phyloP scores from a whole-genome alignment of 30 jellyfish, hydroid and myxozoan species.

The Cassiopea xamachana region DNA sequence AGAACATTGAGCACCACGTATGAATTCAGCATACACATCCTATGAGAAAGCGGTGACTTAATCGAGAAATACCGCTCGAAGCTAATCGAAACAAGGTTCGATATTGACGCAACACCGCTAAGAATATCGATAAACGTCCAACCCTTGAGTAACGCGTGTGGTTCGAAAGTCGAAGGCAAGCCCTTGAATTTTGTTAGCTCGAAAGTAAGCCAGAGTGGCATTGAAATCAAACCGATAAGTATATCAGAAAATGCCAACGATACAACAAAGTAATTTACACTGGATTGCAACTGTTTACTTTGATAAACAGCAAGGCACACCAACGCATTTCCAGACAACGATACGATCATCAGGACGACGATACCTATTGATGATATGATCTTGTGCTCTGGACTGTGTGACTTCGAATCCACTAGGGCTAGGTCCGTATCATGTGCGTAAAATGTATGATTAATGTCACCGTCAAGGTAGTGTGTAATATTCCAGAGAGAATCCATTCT shows the following conservation, averaged over 20 bases:
- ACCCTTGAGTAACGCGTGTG: conserved; percentile 43
- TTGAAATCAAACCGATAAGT: conserved; percentile 82
- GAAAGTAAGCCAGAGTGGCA: conserved; percentile 89
- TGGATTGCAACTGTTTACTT: conserved; percentile 75
- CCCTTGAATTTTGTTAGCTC: conserved; percentile 81
- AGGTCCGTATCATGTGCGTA: conserved; percentile 5
- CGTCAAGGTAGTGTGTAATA: background rate
- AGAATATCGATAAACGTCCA: conserved; percentile 89
- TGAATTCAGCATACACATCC: conserved; percentile 78
- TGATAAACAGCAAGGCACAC: conserved; percentile 94
- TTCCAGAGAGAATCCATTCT: conserved; percentile 42
- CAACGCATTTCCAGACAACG: conserved; percentile 87
- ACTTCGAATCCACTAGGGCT: conserved; percentile 27
- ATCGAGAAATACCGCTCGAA: conserved; percentile 95
- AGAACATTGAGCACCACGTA: conserved; percentile 53
- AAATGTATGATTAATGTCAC: background rate
- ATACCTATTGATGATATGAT: conserved; percentile 81
- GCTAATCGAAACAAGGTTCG: conserved; percentile 90
- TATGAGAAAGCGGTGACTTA: conserved; percentile 90
- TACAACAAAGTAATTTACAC: conserved; percentile 79
- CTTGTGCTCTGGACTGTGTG: conserved; percentile 73
- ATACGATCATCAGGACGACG: conserved; percentile 67
- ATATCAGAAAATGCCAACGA: conserved; percentile 90
- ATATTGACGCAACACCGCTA: conserved; percentile 92
- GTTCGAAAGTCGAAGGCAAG: conserved; percentile 35